Percentiles rank a stretch among this genome's conserved stretches.
These are phyloP conservation scores for Camponotus fellah DNA, from an alignment of 2,888 invertebrate species.

Conservation along the genomic window DNA sequence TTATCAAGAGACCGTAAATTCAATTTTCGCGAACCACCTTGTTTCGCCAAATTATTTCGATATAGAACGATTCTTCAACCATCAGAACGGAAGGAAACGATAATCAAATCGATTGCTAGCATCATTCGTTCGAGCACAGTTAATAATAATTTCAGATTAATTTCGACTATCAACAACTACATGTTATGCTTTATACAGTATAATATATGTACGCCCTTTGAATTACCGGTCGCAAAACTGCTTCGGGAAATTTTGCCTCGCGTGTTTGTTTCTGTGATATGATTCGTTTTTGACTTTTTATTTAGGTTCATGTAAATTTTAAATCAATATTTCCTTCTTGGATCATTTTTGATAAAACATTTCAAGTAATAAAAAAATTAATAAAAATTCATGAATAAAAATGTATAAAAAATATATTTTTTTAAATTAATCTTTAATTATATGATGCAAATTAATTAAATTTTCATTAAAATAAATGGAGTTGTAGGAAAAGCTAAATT, in stretches of 20 bases:
- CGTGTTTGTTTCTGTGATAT: background rate
- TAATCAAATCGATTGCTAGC: constrained; percentile 70
- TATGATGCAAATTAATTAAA: background rate
- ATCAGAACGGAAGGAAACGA: constrained; percentile 66
- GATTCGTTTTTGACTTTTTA: background rate
- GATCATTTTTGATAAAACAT: constrained; percentile 1
- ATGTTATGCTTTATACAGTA: constrained; percentile 48
- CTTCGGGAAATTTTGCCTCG: background rate
- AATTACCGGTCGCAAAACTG: constrained; percentile 53
- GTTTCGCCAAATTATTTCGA: constrained; percentile 49
- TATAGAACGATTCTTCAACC: constrained; percentile 23
- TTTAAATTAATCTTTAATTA: background rate
- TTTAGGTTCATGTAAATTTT: background rate
- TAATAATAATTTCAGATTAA: constrained; percentile 71
- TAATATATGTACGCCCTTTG: constrained; percentile 49
- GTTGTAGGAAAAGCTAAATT: background rate
- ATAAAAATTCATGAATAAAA: background rate
- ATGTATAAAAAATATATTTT: background rate
- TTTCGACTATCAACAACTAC: constrained; percentile 72
- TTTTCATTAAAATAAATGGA: background rate
- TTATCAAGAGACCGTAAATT: constrained; percentile 21
- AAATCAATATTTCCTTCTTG: background rate
- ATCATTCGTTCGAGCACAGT: constrained; percentile 61
- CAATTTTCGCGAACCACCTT: constrained; percentile 36
- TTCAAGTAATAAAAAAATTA: background rate